phyloP scores from a whole-genome alignment of 2,888 invertebrate genomes.

The Mesochorus sp. region DNA sequence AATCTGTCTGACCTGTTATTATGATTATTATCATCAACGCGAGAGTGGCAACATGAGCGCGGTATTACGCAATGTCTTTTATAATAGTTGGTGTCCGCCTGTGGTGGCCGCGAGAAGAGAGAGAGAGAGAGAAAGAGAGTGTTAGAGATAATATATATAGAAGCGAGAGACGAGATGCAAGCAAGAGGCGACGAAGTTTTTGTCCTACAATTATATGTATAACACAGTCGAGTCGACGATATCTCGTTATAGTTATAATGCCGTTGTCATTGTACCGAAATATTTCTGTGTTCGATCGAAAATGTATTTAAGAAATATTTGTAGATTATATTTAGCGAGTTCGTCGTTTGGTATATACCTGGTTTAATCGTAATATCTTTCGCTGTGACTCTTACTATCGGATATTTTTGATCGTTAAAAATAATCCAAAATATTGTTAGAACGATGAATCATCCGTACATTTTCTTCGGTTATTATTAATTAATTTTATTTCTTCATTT shows the following conservation, averaged over 20 bases:
- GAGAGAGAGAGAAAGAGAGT: conserved; percentile 11
- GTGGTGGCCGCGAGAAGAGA: conserved; percentile 14
- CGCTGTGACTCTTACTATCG: too few species aligned
- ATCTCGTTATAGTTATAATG: conserved; percentile 5
- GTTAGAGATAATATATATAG: conserved; percentile 29
- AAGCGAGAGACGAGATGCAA: background rate
- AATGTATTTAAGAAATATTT: conserved; percentile 7
- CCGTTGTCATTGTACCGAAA: background rate
- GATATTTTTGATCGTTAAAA: too few species aligned
- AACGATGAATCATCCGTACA: too few species aligned
- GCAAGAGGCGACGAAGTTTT: background rate
- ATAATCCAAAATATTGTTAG: too few species aligned
- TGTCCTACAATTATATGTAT: background rate
- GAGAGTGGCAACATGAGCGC: conserved; percentile 65
- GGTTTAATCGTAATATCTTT: background rate
- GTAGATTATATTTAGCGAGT: conserved; percentile 23
- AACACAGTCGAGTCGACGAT: background rate
- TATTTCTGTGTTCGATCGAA: conserved; percentile 2
- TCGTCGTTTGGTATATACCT: background rate
- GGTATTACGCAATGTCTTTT: conserved; percentile 76
- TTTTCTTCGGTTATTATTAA: too few species aligned
- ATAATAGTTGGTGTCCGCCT: conserved; percentile 60
- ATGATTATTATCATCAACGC: conserved; percentile 69
- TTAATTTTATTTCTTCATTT: too few species aligned
- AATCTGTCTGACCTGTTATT: conserved; percentile 61